These are phyloP conservation scores for Spinus olivaceus DNA, from an alignment of 2,797 vertebrate species.

Conservation along the genomic window DNA sequence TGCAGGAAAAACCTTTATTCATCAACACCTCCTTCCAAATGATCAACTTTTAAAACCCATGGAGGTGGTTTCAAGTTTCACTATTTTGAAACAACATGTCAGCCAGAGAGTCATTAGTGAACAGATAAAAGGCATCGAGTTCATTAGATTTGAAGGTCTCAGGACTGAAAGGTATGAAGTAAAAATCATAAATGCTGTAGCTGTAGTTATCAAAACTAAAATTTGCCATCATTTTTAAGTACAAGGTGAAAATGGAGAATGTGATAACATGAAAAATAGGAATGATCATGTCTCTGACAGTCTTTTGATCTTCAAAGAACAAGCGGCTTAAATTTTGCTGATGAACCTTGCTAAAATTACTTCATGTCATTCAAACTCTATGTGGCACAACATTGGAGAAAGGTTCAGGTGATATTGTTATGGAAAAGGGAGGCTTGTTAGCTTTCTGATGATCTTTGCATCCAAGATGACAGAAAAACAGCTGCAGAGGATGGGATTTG, in stretches of 20 bases:
- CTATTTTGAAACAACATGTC: not conserved
- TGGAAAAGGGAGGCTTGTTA: not conserved
- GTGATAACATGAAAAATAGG: slow-evolving; percentile 38
- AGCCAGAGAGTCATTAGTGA: not conserved
- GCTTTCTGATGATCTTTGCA: not conserved
- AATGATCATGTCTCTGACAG: slow-evolving; percentile 17
- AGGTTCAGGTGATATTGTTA: not conserved
- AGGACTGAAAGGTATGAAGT: not conserved
- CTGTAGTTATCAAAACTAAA: not conserved
- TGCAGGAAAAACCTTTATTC: not conserved
- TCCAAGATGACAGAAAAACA: not conserved
- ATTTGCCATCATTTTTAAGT: not conserved
- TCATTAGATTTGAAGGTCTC: not conserved
- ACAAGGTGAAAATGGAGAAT: slow-evolving; percentile 40
- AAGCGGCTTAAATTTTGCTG: slow-evolving; percentile 20
- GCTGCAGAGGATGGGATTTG: not conserved
- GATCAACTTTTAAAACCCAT: not conserved
- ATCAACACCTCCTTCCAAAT: not conserved
- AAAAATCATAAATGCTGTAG: not conserved
- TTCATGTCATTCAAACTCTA: not conserved
- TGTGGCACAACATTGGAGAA: not conserved
- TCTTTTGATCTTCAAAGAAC: slow-evolving; percentile 48
- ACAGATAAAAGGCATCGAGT: not conserved
- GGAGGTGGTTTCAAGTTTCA: not conserved
- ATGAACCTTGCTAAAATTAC: slow-evolving; percentile 36